Evolutionary conservation across 2,113 vertebrate genomes (phyloP).

Genomic region (Ceuthmochares aereus): DNA sequence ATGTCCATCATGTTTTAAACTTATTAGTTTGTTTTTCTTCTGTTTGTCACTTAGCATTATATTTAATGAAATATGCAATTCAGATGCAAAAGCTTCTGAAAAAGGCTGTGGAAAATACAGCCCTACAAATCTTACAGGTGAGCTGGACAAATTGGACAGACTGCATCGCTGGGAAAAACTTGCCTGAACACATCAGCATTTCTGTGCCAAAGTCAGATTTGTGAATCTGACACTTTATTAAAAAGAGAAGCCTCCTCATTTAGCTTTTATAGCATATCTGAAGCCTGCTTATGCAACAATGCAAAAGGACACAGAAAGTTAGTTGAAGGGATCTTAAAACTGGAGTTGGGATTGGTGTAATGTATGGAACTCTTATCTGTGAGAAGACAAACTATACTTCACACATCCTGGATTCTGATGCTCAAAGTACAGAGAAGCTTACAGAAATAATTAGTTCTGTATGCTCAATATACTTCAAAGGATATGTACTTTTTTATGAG

Average conservation of each 20-base stretch:
- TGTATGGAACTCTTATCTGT: background rate
- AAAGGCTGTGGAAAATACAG: background rate
- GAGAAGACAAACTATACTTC: background rate
- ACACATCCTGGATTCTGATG: background rate
- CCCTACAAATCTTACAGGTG: background rate
- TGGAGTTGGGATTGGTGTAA: background rate
- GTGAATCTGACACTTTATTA: background rate
- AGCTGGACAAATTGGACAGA: background rate
- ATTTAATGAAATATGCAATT: constrained; percentile 8
- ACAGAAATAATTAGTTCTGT: background rate
- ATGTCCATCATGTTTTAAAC: background rate
- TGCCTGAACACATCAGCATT: background rate
- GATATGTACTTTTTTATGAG: background rate
- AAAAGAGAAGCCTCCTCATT: background rate
- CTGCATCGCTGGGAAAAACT: background rate
- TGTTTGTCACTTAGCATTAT: background rate
- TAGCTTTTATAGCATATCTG: background rate
- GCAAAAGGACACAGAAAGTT: background rate
- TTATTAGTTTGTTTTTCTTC: background rate
- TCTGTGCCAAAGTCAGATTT: background rate
- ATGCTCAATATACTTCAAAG: background rate
- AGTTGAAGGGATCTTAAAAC: background rate
- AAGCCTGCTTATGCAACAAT: background rate
- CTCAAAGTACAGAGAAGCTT: background rate
- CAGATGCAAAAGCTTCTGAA: background rate